Percentiles rank a stretch among this genome's conserved stretches.
phyloP scores from a whole-genome alignment of 1,140 invertebrate species.

The Melitaea cinxia region DNA sequence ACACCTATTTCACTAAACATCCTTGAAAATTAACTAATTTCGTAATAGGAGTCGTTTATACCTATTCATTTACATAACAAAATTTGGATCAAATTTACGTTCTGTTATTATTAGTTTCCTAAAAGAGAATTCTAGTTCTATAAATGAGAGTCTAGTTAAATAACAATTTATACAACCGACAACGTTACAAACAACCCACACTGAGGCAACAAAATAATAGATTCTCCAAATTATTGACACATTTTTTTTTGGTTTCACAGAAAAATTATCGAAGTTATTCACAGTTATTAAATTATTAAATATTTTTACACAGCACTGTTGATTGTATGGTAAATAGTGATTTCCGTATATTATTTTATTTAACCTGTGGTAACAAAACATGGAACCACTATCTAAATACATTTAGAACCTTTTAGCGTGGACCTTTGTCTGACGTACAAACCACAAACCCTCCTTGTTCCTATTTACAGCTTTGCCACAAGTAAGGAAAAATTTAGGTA shows the following conservation, averaged over 20 bases:
- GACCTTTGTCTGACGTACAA: slow-evolving; percentile 3
- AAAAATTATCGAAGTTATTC: no score
- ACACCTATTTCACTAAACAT: background rate
- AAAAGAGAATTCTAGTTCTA: no score
- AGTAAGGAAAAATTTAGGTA: background rate
- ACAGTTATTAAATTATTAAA: no score
- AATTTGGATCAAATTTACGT: background rate
- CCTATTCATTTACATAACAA: background rate
- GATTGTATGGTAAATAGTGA: no score
- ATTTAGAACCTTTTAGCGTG: slow-evolving; percentile 5
- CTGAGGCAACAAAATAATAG: no score
- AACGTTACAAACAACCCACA: no score
- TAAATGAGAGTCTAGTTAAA: no score
- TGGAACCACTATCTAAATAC: background rate
- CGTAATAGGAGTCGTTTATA: background rate
- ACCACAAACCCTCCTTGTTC: slow-evolving; percentile 1
- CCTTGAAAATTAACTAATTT: background rate
- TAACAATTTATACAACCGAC: no score
- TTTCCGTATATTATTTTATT: background rate
- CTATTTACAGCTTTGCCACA: slow-evolving; percentile 7
- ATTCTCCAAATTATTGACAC: no score
- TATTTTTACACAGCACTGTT: no score
- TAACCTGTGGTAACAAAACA: background rate
- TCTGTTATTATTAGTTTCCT: no score
- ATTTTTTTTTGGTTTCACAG: no score